phyloP scores from a whole-genome alignment of 2,797 vertebrate species.

The Perdix hodgsoniae region DNA sequence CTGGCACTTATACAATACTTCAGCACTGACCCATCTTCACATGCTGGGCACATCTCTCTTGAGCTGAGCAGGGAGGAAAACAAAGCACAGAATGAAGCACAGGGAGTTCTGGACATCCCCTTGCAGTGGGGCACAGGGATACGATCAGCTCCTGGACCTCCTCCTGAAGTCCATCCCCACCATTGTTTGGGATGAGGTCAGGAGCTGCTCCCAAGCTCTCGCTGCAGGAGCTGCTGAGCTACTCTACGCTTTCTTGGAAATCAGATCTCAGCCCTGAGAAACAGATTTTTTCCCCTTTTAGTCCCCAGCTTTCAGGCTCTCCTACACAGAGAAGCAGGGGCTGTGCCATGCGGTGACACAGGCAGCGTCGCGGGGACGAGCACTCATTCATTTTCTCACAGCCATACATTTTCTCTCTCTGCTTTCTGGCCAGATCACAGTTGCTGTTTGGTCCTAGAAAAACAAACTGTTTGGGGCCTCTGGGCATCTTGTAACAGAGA shows the following conservation, averaged over 20 bases:
- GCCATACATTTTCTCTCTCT: background rate
- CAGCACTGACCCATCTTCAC: background rate
- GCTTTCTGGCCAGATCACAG: background rate
- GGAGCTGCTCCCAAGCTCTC: background rate
- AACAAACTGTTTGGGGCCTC: background rate
- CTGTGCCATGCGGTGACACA: background rate
- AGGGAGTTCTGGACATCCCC: background rate
- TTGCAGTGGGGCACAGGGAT: accelerated
- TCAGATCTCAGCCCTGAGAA: background rate
- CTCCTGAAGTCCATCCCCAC: background rate
- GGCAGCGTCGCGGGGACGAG: background rate
- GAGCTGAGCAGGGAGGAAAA: background rate
- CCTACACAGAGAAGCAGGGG: background rate
- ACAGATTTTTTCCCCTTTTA: background rate
- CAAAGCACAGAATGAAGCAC: accelerated
- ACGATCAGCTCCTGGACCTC: background rate
- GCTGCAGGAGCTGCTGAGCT: background rate
- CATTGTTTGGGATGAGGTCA: background rate
- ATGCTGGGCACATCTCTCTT: accelerated
- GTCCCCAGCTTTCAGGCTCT: background rate
- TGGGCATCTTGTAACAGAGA: background rate
- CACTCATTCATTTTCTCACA: background rate
- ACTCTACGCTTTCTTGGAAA: background rate
- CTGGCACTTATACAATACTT: background rate
- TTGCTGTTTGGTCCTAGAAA: background rate